phyloP scores from a whole-genome alignment of 2,797 vertebrate genomes.

The Paedocypris micromegethes region DNA sequence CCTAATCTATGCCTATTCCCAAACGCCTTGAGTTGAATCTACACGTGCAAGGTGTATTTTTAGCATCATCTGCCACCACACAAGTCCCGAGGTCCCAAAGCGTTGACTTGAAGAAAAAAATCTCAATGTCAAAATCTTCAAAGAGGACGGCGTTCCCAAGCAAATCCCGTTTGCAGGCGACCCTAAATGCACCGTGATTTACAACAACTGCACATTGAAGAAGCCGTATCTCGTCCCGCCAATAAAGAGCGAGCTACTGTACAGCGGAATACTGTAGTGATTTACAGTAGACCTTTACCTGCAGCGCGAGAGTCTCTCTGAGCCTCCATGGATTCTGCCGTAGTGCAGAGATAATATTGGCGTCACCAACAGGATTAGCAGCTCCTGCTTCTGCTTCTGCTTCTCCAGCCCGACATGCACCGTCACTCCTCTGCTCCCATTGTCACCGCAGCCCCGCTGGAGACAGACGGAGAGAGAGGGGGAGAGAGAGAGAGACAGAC shows the following conservation, averaged over 20 bases:
- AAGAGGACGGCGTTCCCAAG: not conserved
- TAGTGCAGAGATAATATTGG: constrained; percentile 40
- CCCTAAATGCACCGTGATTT: not conserved
- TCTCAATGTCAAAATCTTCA: constrained; percentile 24
- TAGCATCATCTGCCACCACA: constrained; percentile 1
- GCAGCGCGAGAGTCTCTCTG: constrained; percentile 47
- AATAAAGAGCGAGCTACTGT: not conserved
- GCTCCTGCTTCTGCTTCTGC: constrained; percentile 39
- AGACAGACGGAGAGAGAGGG: constrained; percentile 19
- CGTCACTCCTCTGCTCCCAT: constrained; percentile 40
- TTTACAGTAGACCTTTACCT: constrained; percentile 41
- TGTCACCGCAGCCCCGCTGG: constrained; percentile 42
- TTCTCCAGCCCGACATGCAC: constrained; percentile 31
- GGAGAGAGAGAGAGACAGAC: not conserved
- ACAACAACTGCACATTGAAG: not conserved
- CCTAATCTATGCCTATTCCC: not conserved
- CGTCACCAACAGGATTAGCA: constrained; percentile 40
- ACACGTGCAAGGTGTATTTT: not conserved
- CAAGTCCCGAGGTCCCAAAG: constrained; percentile 19
- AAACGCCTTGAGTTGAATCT: not conserved
- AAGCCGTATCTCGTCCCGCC: too few relatives aligned
- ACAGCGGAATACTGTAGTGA: constrained; percentile 6
- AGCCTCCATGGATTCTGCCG: constrained; percentile 50
- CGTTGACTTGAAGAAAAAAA: constrained; percentile 13
- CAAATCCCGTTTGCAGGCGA: not conserved